Base-by-base conservation (phyloP, 2,888 invertebrate species). In the Loripinus fragilis region DNA sequence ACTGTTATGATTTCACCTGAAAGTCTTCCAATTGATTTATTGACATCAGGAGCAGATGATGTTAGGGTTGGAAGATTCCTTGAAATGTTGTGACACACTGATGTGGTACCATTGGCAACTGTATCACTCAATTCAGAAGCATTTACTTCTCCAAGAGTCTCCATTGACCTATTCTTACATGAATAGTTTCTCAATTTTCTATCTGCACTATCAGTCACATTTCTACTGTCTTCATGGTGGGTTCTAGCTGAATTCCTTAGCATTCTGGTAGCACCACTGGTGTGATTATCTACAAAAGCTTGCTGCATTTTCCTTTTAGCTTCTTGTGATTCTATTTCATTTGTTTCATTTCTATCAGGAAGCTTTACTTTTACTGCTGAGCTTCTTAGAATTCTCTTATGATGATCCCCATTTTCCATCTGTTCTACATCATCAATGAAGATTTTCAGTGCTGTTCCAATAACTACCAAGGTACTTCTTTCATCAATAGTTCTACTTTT, bases 371-470 rank as follows among this genome's bases (percentile, higher is more conserved):
- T 30, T 20, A 30, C 60, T 2, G 60, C 25, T 20, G 33, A 30
- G 17, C 60, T 60, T 60, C 60, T 60, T 60, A 33, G 20, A 3
- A 55, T 55, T 55, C 33, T 3, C 33, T 17, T 60, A 33, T 12
- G 1, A 60, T 20, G 3, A 8, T 20, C 33, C 7, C 10, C 33
- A 30, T 23, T 60, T 33, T 30, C 33, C 25, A 28, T 7, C 5
- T 7, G 33, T 3, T 60, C 33, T 33, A 10, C 10, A 33, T 33
- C 17, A 60, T 17, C 3, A 33, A 15, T 17, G 20, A 33, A 33
- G 17, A 60, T 33, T 60, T 60, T 60, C 60, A 60, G 5, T 17
- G 60, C 60, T 60, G 60, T 60, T 17, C 60, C 60, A 33, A 60
- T 20, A 33, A 60, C 33, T 60, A 33, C 60, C 17, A 60, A 28